Percentiles rank a stretch among this genome's conserved stretches.
Evolutionary conservation across 2,113 vertebrate species (phyloP).

Genomic region (Gorilla gorilla): DNA sequence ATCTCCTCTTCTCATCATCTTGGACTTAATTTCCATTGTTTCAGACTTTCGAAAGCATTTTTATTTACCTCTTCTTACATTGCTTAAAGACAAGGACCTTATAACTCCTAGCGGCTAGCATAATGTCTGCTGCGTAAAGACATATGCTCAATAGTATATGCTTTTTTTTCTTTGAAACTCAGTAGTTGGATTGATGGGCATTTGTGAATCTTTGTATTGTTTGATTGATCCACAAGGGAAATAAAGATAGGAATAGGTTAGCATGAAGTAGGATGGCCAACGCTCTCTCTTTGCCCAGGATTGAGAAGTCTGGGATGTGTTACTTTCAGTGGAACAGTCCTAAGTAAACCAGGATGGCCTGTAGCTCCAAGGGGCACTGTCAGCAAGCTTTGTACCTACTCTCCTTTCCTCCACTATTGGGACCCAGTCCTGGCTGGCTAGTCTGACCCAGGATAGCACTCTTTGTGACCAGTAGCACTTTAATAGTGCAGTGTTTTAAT

Average conservation of each 20-base stretch:
- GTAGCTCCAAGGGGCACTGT: background rate
- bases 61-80: background rate
- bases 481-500: background rate
- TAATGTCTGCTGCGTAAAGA: background rate
- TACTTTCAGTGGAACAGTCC: background rate
- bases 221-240: background rate
- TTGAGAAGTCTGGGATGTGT: background rate
- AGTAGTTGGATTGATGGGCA: background rate
- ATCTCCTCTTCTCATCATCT: background rate
- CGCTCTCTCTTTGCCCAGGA: background rate
- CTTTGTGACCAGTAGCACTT: background rate
- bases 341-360: background rate
- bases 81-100: background rate
- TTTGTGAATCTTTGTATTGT: background rate
- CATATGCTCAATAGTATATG: background rate
- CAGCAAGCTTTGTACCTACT: background rate
- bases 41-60: slow-evolving; percentile 13
- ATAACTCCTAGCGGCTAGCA: background rate
- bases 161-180: background rate
- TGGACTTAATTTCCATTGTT: background rate
- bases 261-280: background rate
- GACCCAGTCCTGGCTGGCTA: background rate
- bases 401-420: background rate
- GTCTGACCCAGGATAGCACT: background rate
- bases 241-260: background rate